phyloP scores from a whole-genome alignment of 2,797 vertebrate species.

The Hapalemur alaotrensis region DNA sequence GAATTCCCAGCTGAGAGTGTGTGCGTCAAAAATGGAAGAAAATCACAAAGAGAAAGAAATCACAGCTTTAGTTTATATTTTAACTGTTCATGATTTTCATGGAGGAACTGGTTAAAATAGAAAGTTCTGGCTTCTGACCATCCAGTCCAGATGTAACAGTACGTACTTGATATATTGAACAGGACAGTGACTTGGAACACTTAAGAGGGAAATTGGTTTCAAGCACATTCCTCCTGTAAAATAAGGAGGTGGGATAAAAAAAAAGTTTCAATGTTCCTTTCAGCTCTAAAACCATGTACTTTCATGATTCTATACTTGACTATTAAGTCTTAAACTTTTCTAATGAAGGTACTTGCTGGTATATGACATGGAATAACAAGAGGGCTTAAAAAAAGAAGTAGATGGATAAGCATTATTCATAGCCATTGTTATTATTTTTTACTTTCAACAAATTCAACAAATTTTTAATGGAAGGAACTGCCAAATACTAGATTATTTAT shows the following conservation, averaged over 20 bases:
- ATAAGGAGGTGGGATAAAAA: neutral
- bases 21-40: constrained; percentile 26
- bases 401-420: neutral
- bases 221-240: constrained; percentile 27
- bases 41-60: constrained; percentile 43
- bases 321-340: constrained; percentile 36
- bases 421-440: neutral
- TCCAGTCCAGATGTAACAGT: constrained; percentile 34
- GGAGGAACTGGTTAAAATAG: constrained; percentile 52
- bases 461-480: neutral
- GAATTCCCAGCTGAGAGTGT: neutral
- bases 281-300: constrained; percentile 13
- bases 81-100: constrained; percentile 36
- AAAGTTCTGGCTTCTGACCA: constrained; percentile 34
- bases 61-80: constrained; percentile 28
- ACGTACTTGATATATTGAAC: neutral
- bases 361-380: neutral
- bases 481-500: neutral
- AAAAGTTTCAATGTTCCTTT: neutral
- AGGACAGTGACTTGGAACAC: neutral
- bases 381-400: neutral
- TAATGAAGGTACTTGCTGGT: neutral
- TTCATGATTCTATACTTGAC: neutral
- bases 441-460: neutral
- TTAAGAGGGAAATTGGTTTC: neutral